Conservation (phyloP, 2,113 vertebrate species). For the Alouatta palliata region DNA sequence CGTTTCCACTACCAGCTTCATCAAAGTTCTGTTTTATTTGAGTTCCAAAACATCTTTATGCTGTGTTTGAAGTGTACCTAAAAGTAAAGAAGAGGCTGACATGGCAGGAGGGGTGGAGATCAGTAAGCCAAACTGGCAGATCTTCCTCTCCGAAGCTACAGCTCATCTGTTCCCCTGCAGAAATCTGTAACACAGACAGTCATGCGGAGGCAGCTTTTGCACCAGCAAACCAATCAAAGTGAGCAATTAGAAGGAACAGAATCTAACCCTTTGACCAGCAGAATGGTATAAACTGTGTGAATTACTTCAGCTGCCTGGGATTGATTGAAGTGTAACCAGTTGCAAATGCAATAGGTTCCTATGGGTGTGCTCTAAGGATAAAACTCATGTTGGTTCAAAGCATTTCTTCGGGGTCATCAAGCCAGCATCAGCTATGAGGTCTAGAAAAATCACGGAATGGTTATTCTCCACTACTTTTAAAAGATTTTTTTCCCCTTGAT, state of each 20-base stretch:
- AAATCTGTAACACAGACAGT: background rate
- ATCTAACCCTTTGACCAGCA: background rate
- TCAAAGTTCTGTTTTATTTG: background rate
- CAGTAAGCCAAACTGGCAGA: background rate
- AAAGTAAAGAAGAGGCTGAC: background rate
- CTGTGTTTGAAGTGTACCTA: too few species aligned
- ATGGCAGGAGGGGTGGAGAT: background rate
- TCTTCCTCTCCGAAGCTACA: background rate
- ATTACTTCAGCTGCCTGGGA: background rate
- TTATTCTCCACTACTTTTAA: background rate
- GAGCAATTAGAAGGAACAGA: background rate
- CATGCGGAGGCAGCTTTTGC: background rate
- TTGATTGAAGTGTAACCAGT: background rate
- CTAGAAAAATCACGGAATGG: background rate
- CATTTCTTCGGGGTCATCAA: background rate
- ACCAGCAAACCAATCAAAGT: background rate
- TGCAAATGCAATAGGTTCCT: background rate
- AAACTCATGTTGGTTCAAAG: background rate
- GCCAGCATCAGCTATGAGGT: background rate
- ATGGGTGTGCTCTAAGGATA: background rate
- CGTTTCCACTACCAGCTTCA: background rate
- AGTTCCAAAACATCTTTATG: background rate
- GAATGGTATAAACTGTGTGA: background rate
- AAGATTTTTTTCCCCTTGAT: background rate
- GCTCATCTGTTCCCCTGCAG: too few species aligned